A percentile compares a stretch with the other conserved stretches of the same genome.
Conservation (phyloP, 2,113 vertebrate genomes). For the Calyptommatus sinebrachiatus region DNA sequence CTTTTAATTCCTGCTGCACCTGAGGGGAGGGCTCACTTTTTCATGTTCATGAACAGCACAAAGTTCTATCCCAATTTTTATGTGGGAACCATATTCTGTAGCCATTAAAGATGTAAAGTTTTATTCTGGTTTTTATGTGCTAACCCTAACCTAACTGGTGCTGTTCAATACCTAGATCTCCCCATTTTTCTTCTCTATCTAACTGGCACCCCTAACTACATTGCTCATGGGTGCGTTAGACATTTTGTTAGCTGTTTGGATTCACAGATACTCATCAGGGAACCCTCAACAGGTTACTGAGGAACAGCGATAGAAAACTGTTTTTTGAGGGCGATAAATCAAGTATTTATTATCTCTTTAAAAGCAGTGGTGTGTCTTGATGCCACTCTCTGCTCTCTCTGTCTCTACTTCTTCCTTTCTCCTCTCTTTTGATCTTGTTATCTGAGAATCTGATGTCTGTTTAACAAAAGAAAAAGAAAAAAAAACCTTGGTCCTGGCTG, state of each 20-base stretch:
- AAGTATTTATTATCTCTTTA: slow-evolving; percentile 12
- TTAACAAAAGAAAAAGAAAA: slow-evolving; percentile 13
- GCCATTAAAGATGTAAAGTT: too few species aligned
- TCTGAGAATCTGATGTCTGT: slow-evolving; percentile 27
- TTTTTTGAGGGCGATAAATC: not conserved
- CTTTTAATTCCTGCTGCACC: too few species aligned
- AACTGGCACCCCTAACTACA: not conserved
- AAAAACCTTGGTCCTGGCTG: slow-evolving; percentile 44
- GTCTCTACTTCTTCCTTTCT: slow-evolving; percentile 16
- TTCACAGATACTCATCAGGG: not conserved
- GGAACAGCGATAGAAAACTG: not conserved
- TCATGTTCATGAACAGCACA: too few species aligned
- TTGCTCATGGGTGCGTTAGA: too few species aligned
- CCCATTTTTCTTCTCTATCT: not conserved
- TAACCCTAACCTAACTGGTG: too few species aligned
- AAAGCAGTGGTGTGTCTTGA: not conserved
- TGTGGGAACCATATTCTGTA: too few species aligned
- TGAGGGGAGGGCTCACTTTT: too few species aligned
- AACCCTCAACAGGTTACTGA: not conserved
- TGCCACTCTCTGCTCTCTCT: too few species aligned
- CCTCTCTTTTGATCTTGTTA: not conserved
- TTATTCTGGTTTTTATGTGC: too few species aligned
- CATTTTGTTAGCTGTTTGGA: not conserved
- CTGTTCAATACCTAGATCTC: not conserved
- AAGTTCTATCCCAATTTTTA: too few species aligned